A percentile compares a stretch with the other conserved stretches of the same genome.
These are phyloP conservation scores for Leptinotarsa haldemani DNA, from an alignment of 2,888 invertebrate genomes.

Conservation along the genomic window DNA sequence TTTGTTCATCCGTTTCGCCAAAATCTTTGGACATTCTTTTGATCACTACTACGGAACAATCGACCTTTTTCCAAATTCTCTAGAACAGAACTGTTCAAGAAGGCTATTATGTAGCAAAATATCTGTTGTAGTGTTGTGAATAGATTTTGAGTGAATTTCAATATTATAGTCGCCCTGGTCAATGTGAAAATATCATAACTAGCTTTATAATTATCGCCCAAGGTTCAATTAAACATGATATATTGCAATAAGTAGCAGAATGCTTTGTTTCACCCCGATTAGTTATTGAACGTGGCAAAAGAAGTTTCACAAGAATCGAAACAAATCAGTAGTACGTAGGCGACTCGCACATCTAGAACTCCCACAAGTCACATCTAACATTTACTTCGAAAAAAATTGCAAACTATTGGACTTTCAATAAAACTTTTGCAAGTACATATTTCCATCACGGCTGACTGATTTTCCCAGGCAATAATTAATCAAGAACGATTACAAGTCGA, in stretches of 20 bases:
- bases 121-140: no score
- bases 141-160: no score
- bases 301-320: constrained; percentile 23
- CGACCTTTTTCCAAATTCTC: no score
- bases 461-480: constrained; percentile 55
- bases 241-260: neutral
- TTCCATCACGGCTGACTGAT: constrained; percentile 49
- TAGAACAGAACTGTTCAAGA: no score
- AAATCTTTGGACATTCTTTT: no score
- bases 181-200: no score
- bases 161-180: no score
- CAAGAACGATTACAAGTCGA: constrained; percentile 47
- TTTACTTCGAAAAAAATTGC: constrained; percentile 9
- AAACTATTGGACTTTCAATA: constrained; percentile 9
- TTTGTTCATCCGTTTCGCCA: no score
- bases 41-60: no score
- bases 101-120: no score
- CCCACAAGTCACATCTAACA: constrained; percentile 28
- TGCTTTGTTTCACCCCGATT: neutral
- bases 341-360: constrained; percentile 26
- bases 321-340: constrained; percentile 21
- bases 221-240: no score
- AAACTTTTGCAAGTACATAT: constrained; percentile 27
- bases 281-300: neutral
- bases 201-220: no score